Percentiles rank a stretch among this genome's conserved stretches.
Evolutionary conservation across 1,140 invertebrate genomes (phyloP).

Genomic region (Platyscapa corneri): DNA sequence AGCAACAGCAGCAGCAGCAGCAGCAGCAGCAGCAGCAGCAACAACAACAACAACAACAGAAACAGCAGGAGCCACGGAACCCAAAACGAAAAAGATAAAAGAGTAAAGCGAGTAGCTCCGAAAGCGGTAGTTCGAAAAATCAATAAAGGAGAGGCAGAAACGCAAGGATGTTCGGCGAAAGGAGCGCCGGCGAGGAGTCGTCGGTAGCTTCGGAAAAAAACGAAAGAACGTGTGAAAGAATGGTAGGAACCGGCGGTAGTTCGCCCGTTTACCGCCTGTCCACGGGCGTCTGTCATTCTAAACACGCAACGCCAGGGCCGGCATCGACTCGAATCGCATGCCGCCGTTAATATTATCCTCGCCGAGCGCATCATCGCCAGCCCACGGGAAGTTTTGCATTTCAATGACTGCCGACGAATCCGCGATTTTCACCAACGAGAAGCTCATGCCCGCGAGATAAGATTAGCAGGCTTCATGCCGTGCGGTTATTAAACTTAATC

Average conservation of each 20-base stretch:
- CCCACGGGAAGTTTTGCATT: background rate
- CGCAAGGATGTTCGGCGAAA: background rate
- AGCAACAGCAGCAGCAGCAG: background rate
- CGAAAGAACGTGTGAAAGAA: background rate
- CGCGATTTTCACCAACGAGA: no score
- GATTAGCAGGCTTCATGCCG: no score
- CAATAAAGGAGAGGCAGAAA: constrained; percentile 6
- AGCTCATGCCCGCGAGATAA: no score
- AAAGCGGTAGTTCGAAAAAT: constrained; percentile 25
- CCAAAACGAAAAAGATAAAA: background rate
- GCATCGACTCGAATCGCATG: constrained; percentile 54
- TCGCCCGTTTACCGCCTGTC: constrained; percentile 68
- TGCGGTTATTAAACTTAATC: no score
- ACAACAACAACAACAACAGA: background rate
- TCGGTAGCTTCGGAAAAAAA: background rate
- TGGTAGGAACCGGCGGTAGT: constrained; percentile 22
- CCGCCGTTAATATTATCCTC: constrained; percentile 62
- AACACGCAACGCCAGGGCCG: constrained; percentile 66
- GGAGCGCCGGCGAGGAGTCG: background rate
- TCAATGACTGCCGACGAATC: no score
- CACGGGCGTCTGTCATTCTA: constrained; percentile 67
- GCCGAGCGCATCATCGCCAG: background rate
- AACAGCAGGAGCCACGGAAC: background rate
- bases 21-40: background rate
- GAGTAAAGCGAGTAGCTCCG: background rate